Conservation (phyloP, 2,888 invertebrate genomes). For the Apamea sordens region DNA sequence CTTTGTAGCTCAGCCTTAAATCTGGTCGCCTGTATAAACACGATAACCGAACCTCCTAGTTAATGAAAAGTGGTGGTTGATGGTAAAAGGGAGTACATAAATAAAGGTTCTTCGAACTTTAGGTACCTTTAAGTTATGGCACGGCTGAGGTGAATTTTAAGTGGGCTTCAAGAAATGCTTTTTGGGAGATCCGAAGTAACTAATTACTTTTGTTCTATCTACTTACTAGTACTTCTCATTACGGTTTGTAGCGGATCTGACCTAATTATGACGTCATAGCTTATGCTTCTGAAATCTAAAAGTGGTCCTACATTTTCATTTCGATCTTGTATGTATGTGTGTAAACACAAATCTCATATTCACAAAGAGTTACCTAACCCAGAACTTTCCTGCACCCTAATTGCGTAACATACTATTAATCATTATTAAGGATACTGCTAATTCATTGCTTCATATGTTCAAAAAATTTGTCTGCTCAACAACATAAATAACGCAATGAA, state of each 20-base stretch:
- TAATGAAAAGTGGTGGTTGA: slow-evolving; percentile 66
- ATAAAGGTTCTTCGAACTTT: slow-evolving; percentile 47
- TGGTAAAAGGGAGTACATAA: slow-evolving; percentile 43
- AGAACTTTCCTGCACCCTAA: no score
- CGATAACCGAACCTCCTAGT: slow-evolving; percentile 70
- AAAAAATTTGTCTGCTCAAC: no score
- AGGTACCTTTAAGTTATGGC: slow-evolving; percentile 36
- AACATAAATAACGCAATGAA: background rate
- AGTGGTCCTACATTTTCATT: background rate
- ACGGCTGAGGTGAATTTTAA: slow-evolving; percentile 48
- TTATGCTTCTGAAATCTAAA: background rate
- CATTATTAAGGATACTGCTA: no score
- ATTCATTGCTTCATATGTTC: no score
- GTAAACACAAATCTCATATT: no score
- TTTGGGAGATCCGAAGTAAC: background rate
- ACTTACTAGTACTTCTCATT: background rate
- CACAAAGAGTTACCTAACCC: no score
- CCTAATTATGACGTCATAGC: background rate
- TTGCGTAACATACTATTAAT: no score
- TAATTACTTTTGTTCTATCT: slow-evolving; percentile 1
- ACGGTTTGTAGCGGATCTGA: background rate
- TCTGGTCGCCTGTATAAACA: slow-evolving; percentile 76
- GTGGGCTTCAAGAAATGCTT: slow-evolving; percentile 11
- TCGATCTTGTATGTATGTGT: no score
- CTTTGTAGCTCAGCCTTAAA: slow-evolving; percentile 67